Percentiles rank a stretch among this genome's conserved stretches.
These are phyloP conservation scores for Okapia johnstoni DNA, from an alignment of 2,113 vertebrate species.

Conservation along the genomic window DNA sequence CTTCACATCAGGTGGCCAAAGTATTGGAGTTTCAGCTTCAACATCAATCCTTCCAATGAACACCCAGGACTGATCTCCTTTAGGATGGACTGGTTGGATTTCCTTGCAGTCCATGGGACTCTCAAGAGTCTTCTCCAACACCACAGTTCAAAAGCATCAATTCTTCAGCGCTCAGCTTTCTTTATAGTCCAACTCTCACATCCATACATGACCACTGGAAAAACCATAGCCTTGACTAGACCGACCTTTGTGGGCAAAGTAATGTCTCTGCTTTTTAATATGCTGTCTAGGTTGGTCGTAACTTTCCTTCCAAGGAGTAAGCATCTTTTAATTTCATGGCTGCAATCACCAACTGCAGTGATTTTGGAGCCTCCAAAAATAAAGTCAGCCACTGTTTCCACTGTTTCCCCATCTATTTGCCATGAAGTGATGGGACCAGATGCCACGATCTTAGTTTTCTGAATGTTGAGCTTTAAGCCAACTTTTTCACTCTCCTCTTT, in stretches of 20 bases:
- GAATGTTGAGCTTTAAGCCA: neutral
- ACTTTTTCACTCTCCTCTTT: neutral
- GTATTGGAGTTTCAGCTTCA: neutral
- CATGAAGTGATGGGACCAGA: fast-evolving
- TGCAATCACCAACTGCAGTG: neutral
- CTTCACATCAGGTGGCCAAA: neutral
- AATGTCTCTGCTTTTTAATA: neutral
- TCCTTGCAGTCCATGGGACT: neutral
- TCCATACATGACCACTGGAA: neutral
- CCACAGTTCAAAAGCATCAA: neutral
- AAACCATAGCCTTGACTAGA: neutral
- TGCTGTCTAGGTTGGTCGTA: neutral
- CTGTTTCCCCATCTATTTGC: neutral
- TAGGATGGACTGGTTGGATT: neutral
- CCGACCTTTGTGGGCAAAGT: neutral
- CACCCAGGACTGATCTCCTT: neutral
- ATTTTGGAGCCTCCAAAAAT: neutral
- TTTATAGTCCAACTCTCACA: neutral
- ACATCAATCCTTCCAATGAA: neutral
- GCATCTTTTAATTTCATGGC: neutral
- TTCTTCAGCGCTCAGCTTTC: neutral
- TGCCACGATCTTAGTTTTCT: neutral
- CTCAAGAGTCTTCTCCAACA: neutral
- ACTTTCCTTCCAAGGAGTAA: neutral
- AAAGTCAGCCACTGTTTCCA: neutral